These are phyloP conservation scores for Peromyscus eremicus DNA, from an alignment of 2,797 vertebrate genomes.

Conservation along the genomic window DNA sequence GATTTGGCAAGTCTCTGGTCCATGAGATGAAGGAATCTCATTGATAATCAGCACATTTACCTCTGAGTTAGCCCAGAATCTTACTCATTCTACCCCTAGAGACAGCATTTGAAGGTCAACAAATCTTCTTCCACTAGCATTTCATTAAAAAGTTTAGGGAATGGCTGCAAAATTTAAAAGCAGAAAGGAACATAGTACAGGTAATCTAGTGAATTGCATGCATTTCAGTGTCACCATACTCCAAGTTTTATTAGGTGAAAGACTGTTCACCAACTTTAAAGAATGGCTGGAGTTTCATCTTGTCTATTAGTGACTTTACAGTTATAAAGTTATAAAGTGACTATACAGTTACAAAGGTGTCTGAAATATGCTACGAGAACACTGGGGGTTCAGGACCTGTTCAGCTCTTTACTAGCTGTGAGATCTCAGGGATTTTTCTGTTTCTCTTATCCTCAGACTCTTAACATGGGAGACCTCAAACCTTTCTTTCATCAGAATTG, in stretches of 20 bases:
- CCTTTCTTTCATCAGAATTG: fast-evolving
- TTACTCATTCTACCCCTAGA: background rate
- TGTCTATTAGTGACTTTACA: background rate
- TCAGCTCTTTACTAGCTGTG: background rate
- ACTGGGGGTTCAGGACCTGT: background rate
- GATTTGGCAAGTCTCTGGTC: background rate
- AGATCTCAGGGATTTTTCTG: background rate
- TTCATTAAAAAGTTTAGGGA: slow-evolving; percentile 10
- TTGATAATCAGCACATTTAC: background rate
- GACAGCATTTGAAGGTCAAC: background rate
- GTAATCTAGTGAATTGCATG: background rate
- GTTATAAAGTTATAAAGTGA: background rate
- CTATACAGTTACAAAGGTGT: background rate
- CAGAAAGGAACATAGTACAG: background rate
- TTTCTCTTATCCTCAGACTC: background rate
- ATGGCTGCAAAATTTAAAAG: background rate
- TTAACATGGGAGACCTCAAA: too few species aligned
- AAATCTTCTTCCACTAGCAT: background rate
- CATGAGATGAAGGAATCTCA: background rate
- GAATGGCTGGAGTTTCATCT: background rate
- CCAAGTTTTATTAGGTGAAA: background rate
- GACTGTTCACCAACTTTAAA: background rate
- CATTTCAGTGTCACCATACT: background rate
- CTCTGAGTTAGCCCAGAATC: background rate
- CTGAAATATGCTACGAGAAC: background rate